A percentile compares a stretch with the other conserved stretches of the same genome.
Evolutionary conservation across 37 sponge, comb jelly and placozoan genomes (phyloP).

Genomic region (Tethya wilhelma): DNA sequence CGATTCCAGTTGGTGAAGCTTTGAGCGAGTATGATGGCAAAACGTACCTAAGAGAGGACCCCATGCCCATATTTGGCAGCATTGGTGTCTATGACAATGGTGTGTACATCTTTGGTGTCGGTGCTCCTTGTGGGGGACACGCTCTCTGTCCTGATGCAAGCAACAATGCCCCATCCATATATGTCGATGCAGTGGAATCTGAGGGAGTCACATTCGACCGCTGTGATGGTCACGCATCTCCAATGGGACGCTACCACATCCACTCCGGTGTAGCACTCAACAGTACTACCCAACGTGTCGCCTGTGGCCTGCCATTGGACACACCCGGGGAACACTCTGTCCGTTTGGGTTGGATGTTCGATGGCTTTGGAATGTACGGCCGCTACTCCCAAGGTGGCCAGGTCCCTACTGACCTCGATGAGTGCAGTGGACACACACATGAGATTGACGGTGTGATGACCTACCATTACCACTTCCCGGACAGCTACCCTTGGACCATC

Average conservation of each 20-base stretch:
- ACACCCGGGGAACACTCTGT: slow-evolving; percentile 55
- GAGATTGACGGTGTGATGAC: slow-evolving; percentile 47
- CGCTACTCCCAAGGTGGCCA: slow-evolving; percentile 49
- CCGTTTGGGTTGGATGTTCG: slow-evolving; percentile 73
- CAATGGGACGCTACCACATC: slow-evolving; percentile 57
- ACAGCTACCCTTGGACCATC: slow-evolving; percentile 69
- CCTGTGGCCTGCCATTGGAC: slow-evolving; percentile 56
- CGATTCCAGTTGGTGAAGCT: slow-evolving; percentile 56
- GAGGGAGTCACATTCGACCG: slow-evolving; percentile 71
- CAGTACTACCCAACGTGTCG: neutral
- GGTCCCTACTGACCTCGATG: slow-evolving; percentile 67
- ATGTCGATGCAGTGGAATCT: slow-evolving; percentile 76
- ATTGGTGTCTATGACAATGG: slow-evolving; percentile 70
- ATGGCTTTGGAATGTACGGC: slow-evolving; percentile 76
- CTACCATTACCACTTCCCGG: slow-evolving; percentile 79
- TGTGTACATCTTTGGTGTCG: slow-evolving; percentile 72
- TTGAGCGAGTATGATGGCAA: slow-evolving; percentile 22
- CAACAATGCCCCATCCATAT: slow-evolving; percentile 37
- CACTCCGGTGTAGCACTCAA: slow-evolving; percentile 52
- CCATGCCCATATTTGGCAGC: slow-evolving; percentile 57
- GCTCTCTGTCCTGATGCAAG: slow-evolving; percentile 49
- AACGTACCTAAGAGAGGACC: slow-evolving; percentile 66
- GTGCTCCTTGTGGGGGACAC: slow-evolving; percentile 74
- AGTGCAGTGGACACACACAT: slow-evolving; percentile 73
- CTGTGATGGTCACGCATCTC: slow-evolving; percentile 72